A percentile compares a stretch with the other conserved stretches of the same genome.
phyloP scores from a whole-genome alignment of 2,113 vertebrate species.

The Mesembrinibis cayennensis region DNA sequence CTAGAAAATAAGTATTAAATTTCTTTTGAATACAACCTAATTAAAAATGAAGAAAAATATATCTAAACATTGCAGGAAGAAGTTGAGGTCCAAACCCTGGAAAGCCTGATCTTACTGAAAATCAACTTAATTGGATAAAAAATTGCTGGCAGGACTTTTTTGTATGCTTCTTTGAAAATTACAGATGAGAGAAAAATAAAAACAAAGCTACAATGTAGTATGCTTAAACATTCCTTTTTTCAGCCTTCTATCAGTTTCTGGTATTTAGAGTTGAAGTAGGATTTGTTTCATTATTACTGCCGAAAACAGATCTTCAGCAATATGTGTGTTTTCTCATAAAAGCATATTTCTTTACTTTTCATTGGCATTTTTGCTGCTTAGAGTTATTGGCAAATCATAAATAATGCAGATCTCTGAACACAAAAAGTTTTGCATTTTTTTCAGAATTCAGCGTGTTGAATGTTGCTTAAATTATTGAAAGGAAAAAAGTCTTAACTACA shows the following conservation, averaged over 20 bases:
- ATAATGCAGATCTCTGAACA: not conserved
- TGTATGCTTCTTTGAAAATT: not conserved
- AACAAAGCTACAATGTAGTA: not conserved
- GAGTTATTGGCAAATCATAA: not conserved
- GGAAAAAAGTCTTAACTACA: not conserved
- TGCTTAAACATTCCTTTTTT: not conserved
- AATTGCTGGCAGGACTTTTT: not conserved
- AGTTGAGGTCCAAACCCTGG: not conserved
- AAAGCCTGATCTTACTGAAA: not conserved
- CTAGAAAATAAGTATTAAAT: not conserved
- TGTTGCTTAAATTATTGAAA: not conserved
- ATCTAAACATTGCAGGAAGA: not conserved
- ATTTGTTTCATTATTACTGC: not conserved
- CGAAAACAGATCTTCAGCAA: not conserved
- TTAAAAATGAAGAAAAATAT: not conserved
- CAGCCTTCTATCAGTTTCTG: not conserved
- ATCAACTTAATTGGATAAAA: not conserved
- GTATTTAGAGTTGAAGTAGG: not conserved
- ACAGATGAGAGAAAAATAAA: not conserved
- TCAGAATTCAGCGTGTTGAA: not conserved
- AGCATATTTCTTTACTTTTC: not conserved
- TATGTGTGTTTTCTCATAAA: not conserved
- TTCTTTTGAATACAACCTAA: not conserved
- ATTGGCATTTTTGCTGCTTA: not conserved
- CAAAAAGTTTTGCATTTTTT: not conserved